phyloP scores from a whole-genome alignment of 2,113 vertebrate genomes.

The Ptilorrhoa leucosticta region DNA sequence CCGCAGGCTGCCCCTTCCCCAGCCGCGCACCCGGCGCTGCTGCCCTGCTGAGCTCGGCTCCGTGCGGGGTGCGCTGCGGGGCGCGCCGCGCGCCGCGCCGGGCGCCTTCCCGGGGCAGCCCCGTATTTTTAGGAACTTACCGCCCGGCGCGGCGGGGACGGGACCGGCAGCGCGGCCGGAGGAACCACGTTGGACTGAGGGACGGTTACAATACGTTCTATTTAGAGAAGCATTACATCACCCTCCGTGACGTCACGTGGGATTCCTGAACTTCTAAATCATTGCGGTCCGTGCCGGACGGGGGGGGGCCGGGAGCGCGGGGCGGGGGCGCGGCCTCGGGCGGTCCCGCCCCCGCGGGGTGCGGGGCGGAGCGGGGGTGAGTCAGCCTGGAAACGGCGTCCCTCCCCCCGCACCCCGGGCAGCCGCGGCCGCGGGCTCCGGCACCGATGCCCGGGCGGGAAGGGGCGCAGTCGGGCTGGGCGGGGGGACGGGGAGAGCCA shows the following conservation, averaged over 20 bases:
- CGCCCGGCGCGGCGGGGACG: slow-evolving; percentile 84
- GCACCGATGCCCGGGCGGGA: neutral
- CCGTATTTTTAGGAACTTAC: slow-evolving; percentile 86
- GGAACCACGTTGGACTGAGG: slow-evolving; percentile 99
- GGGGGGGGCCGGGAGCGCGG: slow-evolving; percentile 20
- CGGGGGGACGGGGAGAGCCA: neutral
- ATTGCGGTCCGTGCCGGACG: slow-evolving; percentile 86
- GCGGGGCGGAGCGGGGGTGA: slow-evolving; percentile 17
- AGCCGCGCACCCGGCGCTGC: neutral
- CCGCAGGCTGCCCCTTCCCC: neutral
- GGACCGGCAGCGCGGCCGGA: slow-evolving; percentile 87
- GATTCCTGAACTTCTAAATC: slow-evolving; percentile 99
- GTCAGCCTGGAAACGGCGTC: slow-evolving; percentile 61
- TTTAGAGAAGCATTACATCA: slow-evolving; percentile 99
- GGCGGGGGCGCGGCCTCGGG: neutral
- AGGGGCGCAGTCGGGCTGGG: neutral
- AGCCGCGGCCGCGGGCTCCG: neutral
- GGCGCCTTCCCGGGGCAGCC: slow-evolving; percentile 35
- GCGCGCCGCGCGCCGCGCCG: neutral
- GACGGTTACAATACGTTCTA: slow-evolving; percentile 99
- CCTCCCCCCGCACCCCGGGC: neutral
- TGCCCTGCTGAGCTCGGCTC: neutral
- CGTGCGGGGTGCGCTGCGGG: neutral
- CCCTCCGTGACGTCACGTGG: slow-evolving; percentile 99
- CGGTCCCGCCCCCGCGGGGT: slow-evolving; percentile 9